These are phyloP conservation scores for Liopterus haemorrhoidalis DNA, from an alignment of 2,888 invertebrate species.

Conservation along the genomic window DNA sequence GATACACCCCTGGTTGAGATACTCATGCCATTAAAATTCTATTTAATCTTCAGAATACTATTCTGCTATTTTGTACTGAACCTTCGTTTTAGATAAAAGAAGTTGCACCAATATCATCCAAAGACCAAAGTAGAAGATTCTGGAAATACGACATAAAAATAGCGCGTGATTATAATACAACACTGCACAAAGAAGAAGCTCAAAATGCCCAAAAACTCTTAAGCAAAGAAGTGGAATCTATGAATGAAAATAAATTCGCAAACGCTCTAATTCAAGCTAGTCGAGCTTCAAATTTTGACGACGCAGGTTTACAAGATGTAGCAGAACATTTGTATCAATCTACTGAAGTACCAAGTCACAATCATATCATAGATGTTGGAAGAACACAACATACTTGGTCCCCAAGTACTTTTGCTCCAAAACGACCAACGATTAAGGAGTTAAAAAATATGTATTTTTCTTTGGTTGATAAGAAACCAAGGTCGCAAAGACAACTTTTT, in stretches of 20 bases:
- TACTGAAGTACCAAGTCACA: constrained; percentile 33
- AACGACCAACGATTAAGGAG: constrained; percentile 32
- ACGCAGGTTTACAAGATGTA: constrained; percentile 11
- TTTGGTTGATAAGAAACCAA: constrained; percentile 25
- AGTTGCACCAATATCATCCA: constrained; percentile 53
- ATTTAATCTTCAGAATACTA: too few relatives aligned
- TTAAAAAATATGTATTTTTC: constrained; percentile 30
- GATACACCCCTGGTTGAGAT: too few relatives aligned
- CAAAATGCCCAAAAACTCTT: constrained; percentile 36
- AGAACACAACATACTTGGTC: constrained; percentile 37
- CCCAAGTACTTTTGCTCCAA: constrained; percentile 31
- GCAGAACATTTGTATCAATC: constrained; percentile 32
- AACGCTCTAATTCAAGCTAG: constrained; percentile 12
- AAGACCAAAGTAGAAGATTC: constrained; percentile 47
- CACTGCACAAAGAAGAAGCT: constrained; percentile 40
- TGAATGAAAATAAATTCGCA: constrained; percentile 26
- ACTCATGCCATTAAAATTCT: too few relatives aligned
- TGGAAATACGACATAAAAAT: constrained; percentile 61
- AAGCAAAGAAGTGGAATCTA: constrained; percentile 40
- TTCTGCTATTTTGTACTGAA: too few relatives aligned
- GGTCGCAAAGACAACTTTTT: constrained; percentile 18
- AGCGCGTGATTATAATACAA: constrained; percentile 53
- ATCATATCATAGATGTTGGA: constrained; percentile 27
- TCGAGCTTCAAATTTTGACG: constrained; percentile 16
- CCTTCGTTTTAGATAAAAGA: constrained; percentile 55